Percentiles rank a stretch among this genome's conserved stretches.
phyloP scores from a whole-genome alignment of 2,888 invertebrate species.

The Aspidiotus rigidus region DNA sequence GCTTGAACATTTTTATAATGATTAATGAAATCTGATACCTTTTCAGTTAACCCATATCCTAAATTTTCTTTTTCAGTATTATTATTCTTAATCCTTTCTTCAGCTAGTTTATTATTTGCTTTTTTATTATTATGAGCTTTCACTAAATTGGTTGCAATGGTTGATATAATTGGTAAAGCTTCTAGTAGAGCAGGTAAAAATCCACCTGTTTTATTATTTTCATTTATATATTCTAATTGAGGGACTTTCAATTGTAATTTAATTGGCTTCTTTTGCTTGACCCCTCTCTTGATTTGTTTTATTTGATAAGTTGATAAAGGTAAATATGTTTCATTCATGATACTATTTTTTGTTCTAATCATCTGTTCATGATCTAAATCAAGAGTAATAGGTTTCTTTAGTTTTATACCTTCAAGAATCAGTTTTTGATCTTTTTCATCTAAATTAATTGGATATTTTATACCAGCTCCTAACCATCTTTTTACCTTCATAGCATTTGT shows the following conservation, averaged over 20 bases:
- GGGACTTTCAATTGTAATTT: too few species aligned
- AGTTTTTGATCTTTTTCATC: background rate
- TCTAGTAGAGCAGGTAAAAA: background rate
- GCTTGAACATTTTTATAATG: conserved; percentile 4
- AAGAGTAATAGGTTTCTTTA: too few species aligned
- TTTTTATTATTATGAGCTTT: conserved; percentile 9
- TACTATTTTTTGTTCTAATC: too few species aligned
- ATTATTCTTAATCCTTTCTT: conserved; percentile 9
- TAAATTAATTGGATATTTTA: background rate
- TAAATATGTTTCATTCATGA: background rate
- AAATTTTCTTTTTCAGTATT: conserved; percentile 8
- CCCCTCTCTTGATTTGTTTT: background rate
- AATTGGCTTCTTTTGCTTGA: too few species aligned
- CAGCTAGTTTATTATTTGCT: conserved; percentile 6
- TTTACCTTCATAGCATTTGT: conserved; percentile 31
- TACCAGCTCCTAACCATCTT: conserved; percentile 23
- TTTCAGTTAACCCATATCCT: conserved; percentile 2
- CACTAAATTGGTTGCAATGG: conserved; percentile 10
- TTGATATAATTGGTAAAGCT: background rate
- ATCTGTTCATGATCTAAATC: too few species aligned
- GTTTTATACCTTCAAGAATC: conserved; percentile 3
- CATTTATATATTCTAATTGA: too few species aligned
- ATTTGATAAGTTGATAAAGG: conserved; percentile 7
- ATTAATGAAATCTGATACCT: conserved; percentile 4
- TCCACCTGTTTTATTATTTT: too few species aligned